Evolutionary conservation across 2,113 vertebrate genomes (phyloP).

Genomic region (Microtus oregoni): DNA sequence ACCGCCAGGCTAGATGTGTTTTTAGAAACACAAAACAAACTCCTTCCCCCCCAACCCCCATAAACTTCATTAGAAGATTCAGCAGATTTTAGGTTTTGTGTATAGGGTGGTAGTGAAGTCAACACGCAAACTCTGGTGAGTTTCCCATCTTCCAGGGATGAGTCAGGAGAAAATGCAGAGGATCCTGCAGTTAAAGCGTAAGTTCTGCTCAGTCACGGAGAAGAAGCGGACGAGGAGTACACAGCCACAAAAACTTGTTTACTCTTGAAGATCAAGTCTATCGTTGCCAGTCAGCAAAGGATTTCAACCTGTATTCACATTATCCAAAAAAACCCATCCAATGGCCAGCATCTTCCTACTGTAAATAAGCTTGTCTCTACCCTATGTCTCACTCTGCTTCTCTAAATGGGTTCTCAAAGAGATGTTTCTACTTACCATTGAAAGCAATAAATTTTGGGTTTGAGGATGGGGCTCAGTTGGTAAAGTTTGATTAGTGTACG

Average conservation of each 20-base stretch:
- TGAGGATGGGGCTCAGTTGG: not conserved
- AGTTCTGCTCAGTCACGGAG: slow-evolving; percentile 99
- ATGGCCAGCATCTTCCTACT: slow-evolving; percentile 98
- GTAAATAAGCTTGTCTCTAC: slow-evolving; percentile 99
- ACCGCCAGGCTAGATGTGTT: slow-evolving; percentile 89
- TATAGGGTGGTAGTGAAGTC: slow-evolving; percentile 98
- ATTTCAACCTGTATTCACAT: slow-evolving; percentile 99
- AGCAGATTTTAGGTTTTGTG: slow-evolving; percentile 96
- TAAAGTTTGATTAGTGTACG: not conserved
- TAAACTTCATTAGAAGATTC: slow-evolving; percentile 93
- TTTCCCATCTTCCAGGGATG: slow-evolving; percentile 98
- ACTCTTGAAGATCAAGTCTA: slow-evolving; percentile 99
- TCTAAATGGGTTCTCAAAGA: slow-evolving; percentile 99
- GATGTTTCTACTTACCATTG: slow-evolving; percentile 99
- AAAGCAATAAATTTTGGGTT: slow-evolving; percentile 91
- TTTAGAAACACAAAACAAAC: slow-evolving; percentile 91
- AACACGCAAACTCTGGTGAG: slow-evolving; percentile 99
- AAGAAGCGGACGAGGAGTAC: slow-evolving; percentile 79
- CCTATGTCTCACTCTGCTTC: slow-evolving; percentile 98
- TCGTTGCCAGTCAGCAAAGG: slow-evolving; percentile 97
- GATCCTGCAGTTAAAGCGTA: slow-evolving; percentile 97
- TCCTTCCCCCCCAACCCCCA: not conserved
- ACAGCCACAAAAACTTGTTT: slow-evolving; percentile 87
- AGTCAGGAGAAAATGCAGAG: slow-evolving; percentile 99
- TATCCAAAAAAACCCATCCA: slow-evolving; percentile 97